These are phyloP conservation scores for Progne subis DNA, from an alignment of 2,113 vertebrate genomes.

Conservation along the genomic window DNA sequence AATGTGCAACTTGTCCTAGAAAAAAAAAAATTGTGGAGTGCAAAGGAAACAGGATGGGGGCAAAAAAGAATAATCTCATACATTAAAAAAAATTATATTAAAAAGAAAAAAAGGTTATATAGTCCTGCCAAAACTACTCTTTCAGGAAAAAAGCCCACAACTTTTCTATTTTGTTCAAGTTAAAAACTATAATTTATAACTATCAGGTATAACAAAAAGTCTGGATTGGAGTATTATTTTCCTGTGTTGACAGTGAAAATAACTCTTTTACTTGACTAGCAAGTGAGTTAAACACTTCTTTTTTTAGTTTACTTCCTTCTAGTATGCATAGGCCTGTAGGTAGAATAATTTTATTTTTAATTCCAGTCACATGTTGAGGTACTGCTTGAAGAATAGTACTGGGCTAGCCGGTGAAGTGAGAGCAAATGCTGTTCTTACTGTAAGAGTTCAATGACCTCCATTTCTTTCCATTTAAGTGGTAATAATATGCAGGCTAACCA, in stretches of 20 bases:
- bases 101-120: neutral
- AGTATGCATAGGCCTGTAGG: neutral
- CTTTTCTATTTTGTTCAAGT: neutral
- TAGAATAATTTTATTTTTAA: neutral
- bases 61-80: neutral
- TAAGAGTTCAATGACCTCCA: neutral
- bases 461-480: neutral
- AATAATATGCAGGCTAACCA: neutral
- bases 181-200: neutral
- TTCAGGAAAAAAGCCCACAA: neutral
- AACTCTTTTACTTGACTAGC: neutral
- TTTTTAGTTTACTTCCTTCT: neutral
- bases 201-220: neutral
- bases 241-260: neutral
- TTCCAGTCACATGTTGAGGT: accelerated
- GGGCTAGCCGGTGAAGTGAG: neutral
- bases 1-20: accelerated
- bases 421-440: neutral
- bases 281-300: neutral
- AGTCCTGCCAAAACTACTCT: neutral
- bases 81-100: accelerated
- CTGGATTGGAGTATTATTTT: neutral
- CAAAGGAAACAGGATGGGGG: neutral
- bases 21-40: accelerated
- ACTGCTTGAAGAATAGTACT: neutral